A percentile compares a stretch with the other conserved stretches of the same genome.
Conservation (phyloP, 2,797 vertebrate species). For the Falco biarmicus region DNA sequence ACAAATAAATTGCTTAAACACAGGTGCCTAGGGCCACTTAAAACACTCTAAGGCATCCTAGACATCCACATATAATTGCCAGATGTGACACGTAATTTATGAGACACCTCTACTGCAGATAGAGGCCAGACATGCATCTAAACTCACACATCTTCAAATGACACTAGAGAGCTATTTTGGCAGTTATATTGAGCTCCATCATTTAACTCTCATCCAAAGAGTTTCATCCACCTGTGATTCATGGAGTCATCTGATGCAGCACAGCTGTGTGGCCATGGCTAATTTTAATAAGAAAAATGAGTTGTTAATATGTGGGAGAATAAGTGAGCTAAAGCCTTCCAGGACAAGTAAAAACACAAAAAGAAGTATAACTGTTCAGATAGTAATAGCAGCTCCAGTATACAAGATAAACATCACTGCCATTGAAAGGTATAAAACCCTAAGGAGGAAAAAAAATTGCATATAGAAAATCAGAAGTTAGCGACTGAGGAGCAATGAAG, state of each 20-base stretch:
- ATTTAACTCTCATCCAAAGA: background rate
- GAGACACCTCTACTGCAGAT: background rate
- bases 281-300: background rate
- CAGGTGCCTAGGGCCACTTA: background rate
- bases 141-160: background rate
- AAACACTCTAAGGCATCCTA: background rate
- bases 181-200: background rate
- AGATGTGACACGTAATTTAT: background rate
- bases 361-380: background rate
- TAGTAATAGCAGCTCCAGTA: background rate
- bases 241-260: background rate
- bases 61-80: background rate
- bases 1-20: background rate
- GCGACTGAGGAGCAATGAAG: background rate
- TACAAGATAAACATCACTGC: background rate
- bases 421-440: background rate
- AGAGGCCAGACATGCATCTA: background rate
- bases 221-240: background rate
- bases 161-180: background rate
- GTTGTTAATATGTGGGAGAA: background rate
- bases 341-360: background rate
- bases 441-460: background rate
- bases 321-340: background rate
- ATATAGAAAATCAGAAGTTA: background rate
- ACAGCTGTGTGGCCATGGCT: background rate